These are phyloP conservation scores for Aptenodytes patagonicus DNA, from an alignment of 2,113 vertebrate species.

Conservation along the genomic window DNA sequence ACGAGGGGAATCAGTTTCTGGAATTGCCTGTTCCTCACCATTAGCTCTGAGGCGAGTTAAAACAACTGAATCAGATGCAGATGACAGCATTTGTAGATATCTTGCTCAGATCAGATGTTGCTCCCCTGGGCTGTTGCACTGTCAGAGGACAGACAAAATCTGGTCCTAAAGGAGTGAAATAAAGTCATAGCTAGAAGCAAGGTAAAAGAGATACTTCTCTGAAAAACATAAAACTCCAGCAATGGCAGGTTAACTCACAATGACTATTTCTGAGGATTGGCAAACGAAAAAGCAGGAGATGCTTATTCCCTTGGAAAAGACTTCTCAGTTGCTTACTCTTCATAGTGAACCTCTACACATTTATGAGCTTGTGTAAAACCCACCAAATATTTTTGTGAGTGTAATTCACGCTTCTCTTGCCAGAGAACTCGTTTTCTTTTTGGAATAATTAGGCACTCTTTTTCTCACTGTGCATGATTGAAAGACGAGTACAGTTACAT, in stretches of 20 bases:
- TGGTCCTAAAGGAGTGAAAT: neutral
- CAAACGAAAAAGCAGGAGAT: neutral
- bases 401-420: neutral
- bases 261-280: neutral
- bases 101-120: neutral
- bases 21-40: neutral
- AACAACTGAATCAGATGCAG: neutral
- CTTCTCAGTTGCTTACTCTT: neutral
- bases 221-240: neutral
- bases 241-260: neutral
- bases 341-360: neutral
- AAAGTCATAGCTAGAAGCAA: neutral
- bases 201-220: neutral
- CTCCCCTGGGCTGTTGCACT: rapidly evolving
- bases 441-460: neutral
- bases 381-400: neutral
- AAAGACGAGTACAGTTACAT: neutral
- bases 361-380: neutral
- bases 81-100: neutral
- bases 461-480: neutral
- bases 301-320: neutral
- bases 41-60: neutral
- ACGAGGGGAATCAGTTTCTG: neutral
- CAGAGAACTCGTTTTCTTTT: neutral
- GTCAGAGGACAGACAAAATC: neutral